phyloP scores from a whole-genome alignment of 2,113 vertebrate species.

The Perccottus glenii region DNA sequence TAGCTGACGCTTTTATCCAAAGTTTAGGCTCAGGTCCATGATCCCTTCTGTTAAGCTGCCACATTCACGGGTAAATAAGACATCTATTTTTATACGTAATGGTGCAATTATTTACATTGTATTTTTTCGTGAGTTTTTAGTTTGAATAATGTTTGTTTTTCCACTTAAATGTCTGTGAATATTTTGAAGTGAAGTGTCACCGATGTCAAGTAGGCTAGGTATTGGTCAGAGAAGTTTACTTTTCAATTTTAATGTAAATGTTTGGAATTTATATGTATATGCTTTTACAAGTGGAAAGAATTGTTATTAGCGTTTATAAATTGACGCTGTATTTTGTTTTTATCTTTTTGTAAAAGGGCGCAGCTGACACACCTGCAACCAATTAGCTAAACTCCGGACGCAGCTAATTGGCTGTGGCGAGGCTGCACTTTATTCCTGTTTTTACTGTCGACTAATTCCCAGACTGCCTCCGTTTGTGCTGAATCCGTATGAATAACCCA shows the following conservation, averaged over 20 bases:
- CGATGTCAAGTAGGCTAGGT: not conserved
- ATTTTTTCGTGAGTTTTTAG: not conserved
- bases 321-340: constrained; percentile 13
- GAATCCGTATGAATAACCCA: not conserved
- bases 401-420: constrained; percentile 18
- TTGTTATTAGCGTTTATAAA: not conserved
- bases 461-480: not conserved
- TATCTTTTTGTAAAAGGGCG: not conserved
- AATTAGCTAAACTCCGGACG: constrained; percentile 31
- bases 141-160: not conserved
- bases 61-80: not conserved
- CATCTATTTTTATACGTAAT: constrained; percentile 1
- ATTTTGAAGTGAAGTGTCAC: not conserved
- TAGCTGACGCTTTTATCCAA: too few relatives aligned
- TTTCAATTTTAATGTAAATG: not conserved
- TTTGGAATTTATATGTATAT: too few relatives aligned
- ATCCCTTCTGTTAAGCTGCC: not conserved
- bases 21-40: not conserved
- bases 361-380: constrained; percentile 20
- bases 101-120: not conserved
- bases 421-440: constrained; percentile 19
- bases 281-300: too few relatives aligned
- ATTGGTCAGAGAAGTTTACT: not conserved
- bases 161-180: not conserved
- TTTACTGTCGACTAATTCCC: not conserved